Percentiles rank a stretch among this genome's conserved stretches.
Conservation (phyloP, 2,797 vertebrate species). For the Phaenicophaeus curvirostris region DNA sequence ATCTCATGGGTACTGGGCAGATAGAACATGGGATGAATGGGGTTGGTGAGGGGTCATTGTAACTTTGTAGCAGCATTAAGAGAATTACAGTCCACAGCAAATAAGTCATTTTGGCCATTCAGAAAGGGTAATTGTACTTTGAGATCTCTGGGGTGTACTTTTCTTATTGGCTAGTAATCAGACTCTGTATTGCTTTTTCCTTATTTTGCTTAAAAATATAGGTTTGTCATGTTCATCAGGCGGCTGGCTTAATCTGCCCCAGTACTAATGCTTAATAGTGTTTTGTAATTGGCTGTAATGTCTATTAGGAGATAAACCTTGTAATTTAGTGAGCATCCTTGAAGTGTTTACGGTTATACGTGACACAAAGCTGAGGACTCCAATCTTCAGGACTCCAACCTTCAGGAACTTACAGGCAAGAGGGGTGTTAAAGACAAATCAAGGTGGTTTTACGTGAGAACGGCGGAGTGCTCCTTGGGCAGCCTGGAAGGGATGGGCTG, state of each 20-base stretch:
- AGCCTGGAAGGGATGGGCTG: background rate
- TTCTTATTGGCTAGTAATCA: conserved; percentile 13
- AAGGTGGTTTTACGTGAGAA: background rate
- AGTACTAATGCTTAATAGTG: background rate
- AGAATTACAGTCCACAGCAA: background rate
- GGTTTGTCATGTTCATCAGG: background rate
- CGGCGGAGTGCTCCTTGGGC: background rate
- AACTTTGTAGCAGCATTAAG: background rate
- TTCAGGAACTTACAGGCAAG: background rate
- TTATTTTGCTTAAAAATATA: conserved; percentile 44
- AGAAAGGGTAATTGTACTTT: conserved; percentile 6
- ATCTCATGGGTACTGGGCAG: background rate
- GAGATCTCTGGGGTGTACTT: conserved; percentile 8
- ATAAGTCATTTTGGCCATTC: background rate
- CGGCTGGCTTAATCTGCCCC: background rate
- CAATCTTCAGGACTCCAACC: background rate
- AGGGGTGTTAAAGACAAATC: background rate
- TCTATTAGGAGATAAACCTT: conserved; percentile 2
- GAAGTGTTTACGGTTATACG: background rate
- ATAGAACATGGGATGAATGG: background rate
- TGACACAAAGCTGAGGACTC: background rate
- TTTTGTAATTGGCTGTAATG: conserved; percentile 19
- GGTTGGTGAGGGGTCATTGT: background rate
- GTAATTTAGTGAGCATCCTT: background rate
- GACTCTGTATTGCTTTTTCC: background rate